Evolutionary conservation across 92 coral and sea anemone species (phyloP), one percentile per base, ranked within the genome.

Genomic region (Paramuricea clavata): DNA sequence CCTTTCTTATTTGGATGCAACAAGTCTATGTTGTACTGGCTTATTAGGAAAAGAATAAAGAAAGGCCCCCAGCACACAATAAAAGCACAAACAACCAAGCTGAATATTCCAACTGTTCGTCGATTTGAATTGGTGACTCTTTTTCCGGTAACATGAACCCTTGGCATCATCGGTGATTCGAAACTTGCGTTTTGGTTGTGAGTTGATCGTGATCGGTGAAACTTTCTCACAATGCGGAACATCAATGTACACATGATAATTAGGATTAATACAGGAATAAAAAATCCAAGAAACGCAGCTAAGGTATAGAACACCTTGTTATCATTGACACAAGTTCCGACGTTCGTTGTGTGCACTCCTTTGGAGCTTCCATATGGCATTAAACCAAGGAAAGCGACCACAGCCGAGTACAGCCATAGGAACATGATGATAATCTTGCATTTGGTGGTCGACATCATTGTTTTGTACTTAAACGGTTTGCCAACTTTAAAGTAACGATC

Each of bases 21-120:
- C 25, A 76, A 60, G 43, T 49, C 1, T 19, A 19, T 47, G 16
- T 92, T 80, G 85, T 97, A 95, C 75, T 93, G 94, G 16, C 72
- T n/a, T n/a, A 90, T 84, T 10, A 95, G 91, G 87, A 97, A 97
- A 22, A 93, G 83, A 41, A 94, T 79, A 83, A 97, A 97, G 71
- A 97, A 97, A 30, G 99, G 99, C 6, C 88, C 92, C 99, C 99
- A 97, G 65, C 99, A 97, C 0, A 97, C 69, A 15, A 95, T 93
- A 69, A 97, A 97, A 31, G 98, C 90, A 19, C 90, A 93, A 31
- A 97, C 87, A 11, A 97, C 98, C 0, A 97, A 81, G 0, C 95
- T 98, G 0, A 97, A 82, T 15, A 98, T 94, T 44, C 89, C 95
- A 23, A 98, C 95, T 13, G 99, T 95, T 1, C 84, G 84, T 16